Conservation (phyloP, 2,797 vertebrate genomes). For the Emys orbicularis region DNA sequence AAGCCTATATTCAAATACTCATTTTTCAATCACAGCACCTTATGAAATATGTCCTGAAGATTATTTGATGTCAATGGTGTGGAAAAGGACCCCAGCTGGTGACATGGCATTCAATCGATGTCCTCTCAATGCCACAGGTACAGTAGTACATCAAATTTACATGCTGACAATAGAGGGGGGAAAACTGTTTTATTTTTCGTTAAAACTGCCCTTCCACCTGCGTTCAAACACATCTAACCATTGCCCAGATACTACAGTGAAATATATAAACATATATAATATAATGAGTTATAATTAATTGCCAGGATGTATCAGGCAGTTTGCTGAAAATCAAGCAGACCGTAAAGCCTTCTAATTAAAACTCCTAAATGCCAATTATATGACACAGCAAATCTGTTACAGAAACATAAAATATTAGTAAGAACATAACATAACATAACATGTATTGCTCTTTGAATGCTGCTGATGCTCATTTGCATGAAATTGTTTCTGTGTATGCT, state of each 20-base stretch:
- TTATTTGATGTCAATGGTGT: conserved; percentile 96
- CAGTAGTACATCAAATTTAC: neutral
- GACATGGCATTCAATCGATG: conserved; percentile 98
- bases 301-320: neutral
- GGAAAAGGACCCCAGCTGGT: conserved; percentile 97
- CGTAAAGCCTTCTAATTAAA: neutral
- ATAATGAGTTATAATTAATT: neutral
- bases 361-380: conserved; percentile 16
- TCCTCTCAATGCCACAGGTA: conserved; percentile 97
- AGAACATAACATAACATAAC: neutral
- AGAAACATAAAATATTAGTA: neutral
- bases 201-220: neutral
- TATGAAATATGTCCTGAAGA: conserved; percentile 99
- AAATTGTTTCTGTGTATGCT: conserved; percentile 21
- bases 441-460: neutral
- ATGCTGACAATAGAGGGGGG: neutral
- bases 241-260: neutral
- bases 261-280: neutral
- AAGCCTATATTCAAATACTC: conserved; percentile 38
- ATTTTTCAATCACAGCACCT: conserved; percentile 88
- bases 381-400: conserved; percentile 9
- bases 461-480: neutral
- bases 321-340: conserved; percentile 45
- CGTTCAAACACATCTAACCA: neutral
- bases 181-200: neutral